Evolutionary conservation across 2,797 vertebrate species (phyloP).

Genomic region (Capromys pilorides): DNA sequence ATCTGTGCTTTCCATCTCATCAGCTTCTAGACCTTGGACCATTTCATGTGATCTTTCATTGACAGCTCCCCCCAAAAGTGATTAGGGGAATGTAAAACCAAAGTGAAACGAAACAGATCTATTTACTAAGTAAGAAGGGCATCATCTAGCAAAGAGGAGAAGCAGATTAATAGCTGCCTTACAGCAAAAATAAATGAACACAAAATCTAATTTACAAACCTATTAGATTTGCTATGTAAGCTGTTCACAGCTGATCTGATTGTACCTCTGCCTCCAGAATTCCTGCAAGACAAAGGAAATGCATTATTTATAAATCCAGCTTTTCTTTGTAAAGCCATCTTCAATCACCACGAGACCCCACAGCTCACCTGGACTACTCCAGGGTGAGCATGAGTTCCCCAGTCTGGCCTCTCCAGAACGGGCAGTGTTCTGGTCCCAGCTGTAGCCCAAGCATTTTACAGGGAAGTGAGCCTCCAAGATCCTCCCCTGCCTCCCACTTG

Average conservation of each 20-base stretch:
- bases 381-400: background rate
- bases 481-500: background rate
- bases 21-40: conserved; percentile 77
- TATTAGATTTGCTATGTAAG: conserved; percentile 92
- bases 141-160: conserved; percentile 84
- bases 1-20: conserved; percentile 64
- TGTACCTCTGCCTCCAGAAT: conserved; percentile 90
- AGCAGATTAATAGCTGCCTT: conserved; percentile 89
- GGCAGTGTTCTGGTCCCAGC: background rate
- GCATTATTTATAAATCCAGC: conserved; percentile 88
- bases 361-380: conserved; percentile 58
- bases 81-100: conserved; percentile 85
- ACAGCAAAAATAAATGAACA: conserved; percentile 90
- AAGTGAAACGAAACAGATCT: conserved; percentile 85
- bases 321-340: conserved; percentile 82
- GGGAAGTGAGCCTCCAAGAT: background rate
- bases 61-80: conserved; percentile 66
- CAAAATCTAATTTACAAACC: conserved; percentile 92
- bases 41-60: conserved; percentile 79
- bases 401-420: background rate
- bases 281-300: conserved; percentile 92
- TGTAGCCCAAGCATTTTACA: background rate
- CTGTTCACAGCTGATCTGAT: conserved; percentile 91
- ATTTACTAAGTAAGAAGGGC: conserved; percentile 85
- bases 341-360: conserved; percentile 79